Evolutionary conservation across 2,113 vertebrate species (phyloP).

Genomic region (Nycticorax nycticorax): DNA sequence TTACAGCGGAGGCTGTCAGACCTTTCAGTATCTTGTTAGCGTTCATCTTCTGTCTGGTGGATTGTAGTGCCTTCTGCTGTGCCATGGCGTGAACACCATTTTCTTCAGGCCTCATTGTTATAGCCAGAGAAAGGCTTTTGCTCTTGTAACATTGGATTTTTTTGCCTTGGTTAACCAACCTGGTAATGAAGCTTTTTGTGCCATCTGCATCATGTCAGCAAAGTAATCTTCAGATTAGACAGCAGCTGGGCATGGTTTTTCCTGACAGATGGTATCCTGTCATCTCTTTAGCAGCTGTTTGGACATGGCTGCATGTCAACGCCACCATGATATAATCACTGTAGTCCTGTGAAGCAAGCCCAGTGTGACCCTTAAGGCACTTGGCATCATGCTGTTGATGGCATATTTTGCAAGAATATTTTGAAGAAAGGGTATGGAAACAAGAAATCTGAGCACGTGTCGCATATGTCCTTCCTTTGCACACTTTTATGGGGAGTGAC

Average conservation of each 20-base stretch:
- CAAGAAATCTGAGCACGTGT: slow-evolving; percentile 8
- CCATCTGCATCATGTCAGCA: slow-evolving; percentile 53
- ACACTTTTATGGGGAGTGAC: not conserved
- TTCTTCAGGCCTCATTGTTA: not conserved
- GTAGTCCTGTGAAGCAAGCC: slow-evolving; percentile 49
- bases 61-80: not conserved
- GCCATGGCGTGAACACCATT: not conserved
- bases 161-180: slow-evolving; percentile 45
- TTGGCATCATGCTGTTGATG: slow-evolving; percentile 35
- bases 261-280: slow-evolving; percentile 72
- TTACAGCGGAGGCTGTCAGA: not conserved
- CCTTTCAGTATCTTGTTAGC: not conserved
- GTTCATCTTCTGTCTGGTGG: not conserved
- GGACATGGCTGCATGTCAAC: slow-evolving; percentile 61
- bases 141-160: not conserved
- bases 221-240: slow-evolving; percentile 54
- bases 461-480: slow-evolving; percentile 14
- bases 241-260: slow-evolving; percentile 56
- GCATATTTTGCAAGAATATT: slow-evolving; percentile 32
- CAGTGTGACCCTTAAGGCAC: slow-evolving; percentile 38
- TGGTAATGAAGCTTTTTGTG: slow-evolving; percentile 32
- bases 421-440: slow-evolving; percentile 48
- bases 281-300: slow-evolving; percentile 72
- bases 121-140: not conserved
- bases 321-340: slow-evolving; percentile 54